Conservation (phyloP, 1,140 invertebrate genomes). For the Vollenhovia emeryi region DNA sequence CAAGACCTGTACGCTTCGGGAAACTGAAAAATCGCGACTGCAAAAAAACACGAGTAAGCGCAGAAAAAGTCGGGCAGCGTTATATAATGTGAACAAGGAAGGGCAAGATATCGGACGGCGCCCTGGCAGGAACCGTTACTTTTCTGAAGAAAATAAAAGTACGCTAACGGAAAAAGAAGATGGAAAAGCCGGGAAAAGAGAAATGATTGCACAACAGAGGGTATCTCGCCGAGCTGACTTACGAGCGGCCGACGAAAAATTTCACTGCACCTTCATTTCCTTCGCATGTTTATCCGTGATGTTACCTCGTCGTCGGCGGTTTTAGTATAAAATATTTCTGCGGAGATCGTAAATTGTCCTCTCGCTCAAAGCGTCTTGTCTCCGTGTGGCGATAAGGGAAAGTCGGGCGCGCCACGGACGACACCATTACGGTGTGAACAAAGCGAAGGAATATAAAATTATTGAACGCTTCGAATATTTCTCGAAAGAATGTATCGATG, state of each 20-base stretch:
- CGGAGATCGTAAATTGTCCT: constrained; percentile 59
- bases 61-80: constrained; percentile 9
- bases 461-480: constrained; percentile 6
- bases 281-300: constrained; percentile 46
- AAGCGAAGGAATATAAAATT: constrained; percentile 35
- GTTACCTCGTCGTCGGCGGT: constrained; percentile 33
- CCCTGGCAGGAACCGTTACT: constrained; percentile 33
- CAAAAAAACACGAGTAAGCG: not conserved
- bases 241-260: constrained; percentile 43
- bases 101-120: constrained; percentile 5
- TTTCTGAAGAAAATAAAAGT: constrained; percentile 42
- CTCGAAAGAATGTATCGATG: constrained; percentile 6
- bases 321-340: constrained; percentile 49
- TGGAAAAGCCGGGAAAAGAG: constrained; percentile 14
- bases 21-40: constrained; percentile 14
- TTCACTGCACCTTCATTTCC: constrained; percentile 30
- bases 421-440: constrained; percentile 24
- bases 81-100: constrained; percentile 18
- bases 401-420: constrained; percentile 24
- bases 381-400: constrained; percentile 17
- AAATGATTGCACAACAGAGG: constrained; percentile 65
- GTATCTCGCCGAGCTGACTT: constrained; percentile 58
- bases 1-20: not conserved
- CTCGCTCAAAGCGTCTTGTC: constrained; percentile 39
- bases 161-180: constrained; percentile 27